phyloP scores from a whole-genome alignment of 23 tunicate genomes.

The Ascidia mentula region DNA sequence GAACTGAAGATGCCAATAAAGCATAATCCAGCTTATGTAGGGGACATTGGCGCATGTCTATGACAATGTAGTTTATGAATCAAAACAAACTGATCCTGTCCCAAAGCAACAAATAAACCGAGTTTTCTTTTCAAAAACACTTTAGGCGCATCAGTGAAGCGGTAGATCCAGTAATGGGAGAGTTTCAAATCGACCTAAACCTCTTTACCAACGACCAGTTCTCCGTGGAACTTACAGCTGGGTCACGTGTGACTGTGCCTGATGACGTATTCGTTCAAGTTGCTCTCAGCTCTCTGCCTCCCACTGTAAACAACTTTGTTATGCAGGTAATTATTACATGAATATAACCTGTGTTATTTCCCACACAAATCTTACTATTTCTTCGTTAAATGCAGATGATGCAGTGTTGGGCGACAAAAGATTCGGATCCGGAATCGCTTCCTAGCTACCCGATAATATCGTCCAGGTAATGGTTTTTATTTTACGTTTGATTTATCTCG shows the following conservation, averaged over 20 bases:
- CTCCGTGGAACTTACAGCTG: neutral
- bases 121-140: too few relatives aligned
- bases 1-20: too few relatives aligned
- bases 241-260: neutral
- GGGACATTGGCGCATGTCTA: too few relatives aligned
- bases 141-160: too few relatives aligned
- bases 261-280: neutral
- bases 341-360: too few relatives aligned
- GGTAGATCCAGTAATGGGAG: neutral
- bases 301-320: neutral
- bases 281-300: neutral
- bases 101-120: too few relatives aligned
- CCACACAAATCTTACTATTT: too few relatives aligned
- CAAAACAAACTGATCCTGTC: too few relatives aligned
- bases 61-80: too few relatives aligned
- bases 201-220: neutral
- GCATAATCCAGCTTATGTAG: too few relatives aligned
- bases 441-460: neutral
- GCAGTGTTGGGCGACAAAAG: neutral
- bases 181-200: neutral
- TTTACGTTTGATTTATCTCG: neutral
- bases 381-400: neutral
- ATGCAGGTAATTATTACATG: neutral
- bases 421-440: neutral
- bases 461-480: neutral